These are phyloP conservation scores for Petaurus breviceps DNA, from an alignment of 2,113 vertebrate species.

Conservation along the genomic window DNA sequence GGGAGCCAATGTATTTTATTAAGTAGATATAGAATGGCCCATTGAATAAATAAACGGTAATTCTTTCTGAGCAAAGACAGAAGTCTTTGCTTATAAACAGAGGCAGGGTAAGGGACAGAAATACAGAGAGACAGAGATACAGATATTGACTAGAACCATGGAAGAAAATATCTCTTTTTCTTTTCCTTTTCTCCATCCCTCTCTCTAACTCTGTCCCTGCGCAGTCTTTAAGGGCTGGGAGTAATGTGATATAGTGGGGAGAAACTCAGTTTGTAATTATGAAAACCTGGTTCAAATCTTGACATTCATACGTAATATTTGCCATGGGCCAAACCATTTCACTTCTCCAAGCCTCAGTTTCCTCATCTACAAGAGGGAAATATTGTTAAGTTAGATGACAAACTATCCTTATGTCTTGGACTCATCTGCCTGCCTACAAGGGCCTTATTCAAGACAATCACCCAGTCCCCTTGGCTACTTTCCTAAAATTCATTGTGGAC, in stretches of 20 bases:
- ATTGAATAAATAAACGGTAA: not conserved
- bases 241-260: not conserved
- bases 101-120: not conserved
- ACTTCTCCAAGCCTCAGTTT: not conserved
- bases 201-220: not conserved
- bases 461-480: not conserved
- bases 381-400: not conserved
- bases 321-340: not conserved
- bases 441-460: not conserved
- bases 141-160: not conserved
- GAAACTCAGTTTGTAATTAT: not conserved
- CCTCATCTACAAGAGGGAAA: not conserved
- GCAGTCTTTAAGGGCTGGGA: not conserved
- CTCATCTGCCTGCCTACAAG: not conserved
- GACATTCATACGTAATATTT: not conserved
- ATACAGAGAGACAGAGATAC: not conserved
- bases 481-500: conserved; percentile 25
- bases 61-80: not conserved
- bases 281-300: not conserved
- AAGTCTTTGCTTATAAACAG: not conserved
- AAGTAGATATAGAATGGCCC: not conserved
- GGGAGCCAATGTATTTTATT: not conserved
- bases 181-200: not conserved
- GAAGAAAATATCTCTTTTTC: not conserved
- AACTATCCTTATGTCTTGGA: not conserved